A percentile compares a stretch with the other conserved stretches of the same genome.
These are phyloP conservation scores for Holcopasites calliopsidis DNA, from an alignment of 1,140 invertebrate species.

Conservation along the genomic window DNA sequence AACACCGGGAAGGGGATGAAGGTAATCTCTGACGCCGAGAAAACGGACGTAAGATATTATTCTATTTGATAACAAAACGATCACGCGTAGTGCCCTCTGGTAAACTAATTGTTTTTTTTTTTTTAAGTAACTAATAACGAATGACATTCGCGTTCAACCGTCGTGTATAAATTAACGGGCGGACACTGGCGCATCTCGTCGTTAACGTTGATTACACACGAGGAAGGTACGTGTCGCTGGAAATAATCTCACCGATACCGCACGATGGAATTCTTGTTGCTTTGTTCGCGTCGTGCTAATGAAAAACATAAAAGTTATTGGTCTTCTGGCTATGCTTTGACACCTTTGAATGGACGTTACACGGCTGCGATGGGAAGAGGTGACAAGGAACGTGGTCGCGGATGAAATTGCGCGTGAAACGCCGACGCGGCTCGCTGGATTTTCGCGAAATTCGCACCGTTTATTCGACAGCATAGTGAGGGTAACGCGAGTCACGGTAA, in stretches of 20 bases:
- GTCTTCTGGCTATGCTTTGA: conserved; percentile 36
- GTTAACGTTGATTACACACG: not conserved
- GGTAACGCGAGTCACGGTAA: no score
- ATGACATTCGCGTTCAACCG: not conserved
- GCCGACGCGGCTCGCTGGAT: not conserved
- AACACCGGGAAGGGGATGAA: no score
- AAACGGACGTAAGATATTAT: no score
- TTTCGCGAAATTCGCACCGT: conserved; percentile 19
- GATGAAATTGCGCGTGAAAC: conserved; percentile 40
- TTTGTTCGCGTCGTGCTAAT: conserved; percentile 16
- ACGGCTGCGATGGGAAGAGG: not conserved
- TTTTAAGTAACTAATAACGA: conserved; percentile 1
- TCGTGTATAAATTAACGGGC: no score
- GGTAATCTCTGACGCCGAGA: no score
- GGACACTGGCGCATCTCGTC: not conserved
- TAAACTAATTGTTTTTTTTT: not conserved
- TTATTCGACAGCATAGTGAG: not conserved
- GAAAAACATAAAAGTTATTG: conserved; percentile 42
- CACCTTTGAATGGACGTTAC: conserved; percentile 33
- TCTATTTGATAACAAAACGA: no score
- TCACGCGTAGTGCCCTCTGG: no score
- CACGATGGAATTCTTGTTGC: not conserved
- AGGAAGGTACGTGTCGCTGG: no score
- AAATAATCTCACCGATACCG: not conserved
- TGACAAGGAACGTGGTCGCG: not conserved